A percentile compares a stretch with the other conserved stretches of the same genome.
Conservation (phyloP, 2,888 invertebrate species). For the Aporophyla lueneburgensis region DNA sequence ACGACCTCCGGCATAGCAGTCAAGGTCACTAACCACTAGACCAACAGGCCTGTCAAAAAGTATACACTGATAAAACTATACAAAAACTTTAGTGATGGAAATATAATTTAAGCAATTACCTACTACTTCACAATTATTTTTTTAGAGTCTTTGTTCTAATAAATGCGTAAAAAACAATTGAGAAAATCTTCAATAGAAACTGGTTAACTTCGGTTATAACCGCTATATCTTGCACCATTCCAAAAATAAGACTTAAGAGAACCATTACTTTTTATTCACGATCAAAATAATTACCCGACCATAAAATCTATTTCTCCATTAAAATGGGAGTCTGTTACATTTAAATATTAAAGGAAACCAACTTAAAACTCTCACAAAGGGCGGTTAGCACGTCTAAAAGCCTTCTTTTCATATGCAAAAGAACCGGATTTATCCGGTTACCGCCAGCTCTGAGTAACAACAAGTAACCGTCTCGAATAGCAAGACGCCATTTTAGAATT, state of each 20-base stretch:
- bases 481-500: constrained; percentile 62
- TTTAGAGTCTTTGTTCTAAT: no score
- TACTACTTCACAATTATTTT: not conserved
- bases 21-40: no score
- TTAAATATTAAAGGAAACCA: constrained; percentile 64
- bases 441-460: constrained; percentile 59
- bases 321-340: constrained; percentile 55
- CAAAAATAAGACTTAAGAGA: not conserved
- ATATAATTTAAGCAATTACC: not conserved
- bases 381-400: constrained; percentile 61
- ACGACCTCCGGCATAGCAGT: no score
- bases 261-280: constrained; percentile 21
- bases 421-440: constrained; percentile 67
- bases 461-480: constrained; percentile 57
- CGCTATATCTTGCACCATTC: not conserved
- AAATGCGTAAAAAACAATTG: no score
- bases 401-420: constrained; percentile 69
- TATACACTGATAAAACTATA: not conserved
- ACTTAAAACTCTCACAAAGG: constrained; percentile 60
- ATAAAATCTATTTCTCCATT: constrained; percentile 48
- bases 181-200: not conserved
- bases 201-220: not conserved
- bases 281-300: constrained; percentile 34
- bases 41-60: no score
- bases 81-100: not conserved